phyloP scores from a whole-genome alignment of 2,888 invertebrate genomes.

The Epinotia bilunana region DNA sequence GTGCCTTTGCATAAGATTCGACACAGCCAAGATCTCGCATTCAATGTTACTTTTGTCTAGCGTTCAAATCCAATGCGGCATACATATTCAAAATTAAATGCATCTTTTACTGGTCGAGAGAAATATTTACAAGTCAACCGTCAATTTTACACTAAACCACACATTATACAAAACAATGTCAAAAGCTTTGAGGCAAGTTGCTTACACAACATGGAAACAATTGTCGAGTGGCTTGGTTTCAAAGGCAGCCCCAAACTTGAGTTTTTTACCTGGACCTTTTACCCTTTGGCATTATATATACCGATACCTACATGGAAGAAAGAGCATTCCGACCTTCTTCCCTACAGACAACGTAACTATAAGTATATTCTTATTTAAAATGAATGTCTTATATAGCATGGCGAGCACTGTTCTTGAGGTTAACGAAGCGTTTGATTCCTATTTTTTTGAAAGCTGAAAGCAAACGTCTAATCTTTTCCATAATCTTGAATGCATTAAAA shows the following conservation, averaged over 20 bases:
- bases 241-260: conserved; percentile 30
- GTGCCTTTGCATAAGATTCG: not conserved
- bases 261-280: conserved; percentile 27
- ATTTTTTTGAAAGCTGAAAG: not conserved
- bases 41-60: conserved; percentile 8
- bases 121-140: conserved; percentile 8
- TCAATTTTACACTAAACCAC: conserved; percentile 21
- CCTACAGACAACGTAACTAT: not conserved
- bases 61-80: not conserved
- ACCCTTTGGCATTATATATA: too few species aligned
- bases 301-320: conserved; percentile 34
- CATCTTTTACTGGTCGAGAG: conserved; percentile 2
- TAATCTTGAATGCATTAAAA: conserved; percentile 26
- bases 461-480: not conserved
- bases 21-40: not conserved
- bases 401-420: not conserved
- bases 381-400: not conserved
- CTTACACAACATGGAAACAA: conserved; percentile 29
- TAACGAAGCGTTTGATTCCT: conserved; percentile 7
- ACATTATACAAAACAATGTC: conserved; percentile 39
- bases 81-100: not conserved
- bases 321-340: conserved; percentile 39
- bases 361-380: not conserved
- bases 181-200: conserved; percentile 35
- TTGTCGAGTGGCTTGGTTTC: conserved; percentile 11